Percentiles rank a stretch among this genome's conserved stretches.
Conservation (phyloP, 2,113 vertebrate genomes). For the Lepisosteus osseus region DNA sequence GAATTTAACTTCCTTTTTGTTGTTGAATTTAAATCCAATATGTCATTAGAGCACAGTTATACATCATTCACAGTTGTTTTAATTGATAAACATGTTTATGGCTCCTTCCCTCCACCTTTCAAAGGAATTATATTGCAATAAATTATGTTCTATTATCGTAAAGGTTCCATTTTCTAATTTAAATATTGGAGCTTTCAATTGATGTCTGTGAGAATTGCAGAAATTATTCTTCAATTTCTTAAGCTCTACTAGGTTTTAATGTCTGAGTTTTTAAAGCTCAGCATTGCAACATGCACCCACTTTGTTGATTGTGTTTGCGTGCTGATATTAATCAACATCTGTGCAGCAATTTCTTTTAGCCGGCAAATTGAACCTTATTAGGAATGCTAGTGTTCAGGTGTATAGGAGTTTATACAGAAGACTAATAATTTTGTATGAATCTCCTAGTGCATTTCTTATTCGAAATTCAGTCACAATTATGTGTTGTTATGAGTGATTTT, state of each 20-base stretch:
- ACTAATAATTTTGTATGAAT: neutral
- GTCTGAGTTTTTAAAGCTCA: constrained; percentile 16
- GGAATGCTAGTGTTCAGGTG: constrained; percentile 4
- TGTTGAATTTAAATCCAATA: neutral
- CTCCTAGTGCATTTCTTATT: neutral
- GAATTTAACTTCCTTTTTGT: neutral
- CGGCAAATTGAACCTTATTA: constrained; percentile 1
- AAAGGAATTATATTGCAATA: too few species aligned
- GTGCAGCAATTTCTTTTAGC: neutral
- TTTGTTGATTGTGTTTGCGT: neutral
- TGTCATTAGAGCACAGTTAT: neutral
- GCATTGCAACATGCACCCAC: neutral
- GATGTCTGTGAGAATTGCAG: constrained; percentile 16
- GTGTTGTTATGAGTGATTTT: neutral
- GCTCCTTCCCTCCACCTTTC: too few species aligned
- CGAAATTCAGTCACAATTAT: neutral
- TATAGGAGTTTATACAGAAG: neutral
- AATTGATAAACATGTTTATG: too few species aligned
- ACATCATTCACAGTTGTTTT: too few species aligned
- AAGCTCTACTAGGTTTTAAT: neutral
- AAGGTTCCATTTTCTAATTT: too few species aligned
- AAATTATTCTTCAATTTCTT: constrained; percentile 23
- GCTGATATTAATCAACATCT: neutral
- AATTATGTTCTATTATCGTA: too few species aligned
- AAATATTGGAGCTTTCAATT: constrained; percentile 8